Conservation (phyloP, 53 echinoderm and acorn worm species). For the Henricia sp. region DNA sequence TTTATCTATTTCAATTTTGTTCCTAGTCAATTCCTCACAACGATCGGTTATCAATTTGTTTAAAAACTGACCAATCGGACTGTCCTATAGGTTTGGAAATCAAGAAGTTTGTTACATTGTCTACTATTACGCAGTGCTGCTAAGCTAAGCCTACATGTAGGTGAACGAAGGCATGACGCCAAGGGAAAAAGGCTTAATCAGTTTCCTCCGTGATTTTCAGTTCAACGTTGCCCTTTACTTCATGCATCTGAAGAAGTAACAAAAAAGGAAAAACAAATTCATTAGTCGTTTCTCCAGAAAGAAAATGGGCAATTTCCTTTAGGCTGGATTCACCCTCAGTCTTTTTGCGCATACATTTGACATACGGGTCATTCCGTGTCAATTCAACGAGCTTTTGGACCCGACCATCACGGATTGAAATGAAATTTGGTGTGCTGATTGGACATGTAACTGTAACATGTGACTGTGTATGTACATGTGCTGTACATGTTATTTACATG, state of each 20-base stretch:
- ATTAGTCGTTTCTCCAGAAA: background rate
- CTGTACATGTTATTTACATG: no score
- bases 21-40: no score
- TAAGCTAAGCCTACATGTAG: slow-evolving; percentile 7
- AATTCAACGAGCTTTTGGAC: no score
- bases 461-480: no score
- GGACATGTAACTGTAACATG: no score
- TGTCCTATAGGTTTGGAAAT: background rate
- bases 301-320: background rate
- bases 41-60: background rate
- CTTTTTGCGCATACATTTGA: no score
- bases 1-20: no score
- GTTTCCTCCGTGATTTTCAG: slow-evolving; percentile 57
- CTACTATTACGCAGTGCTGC: slow-evolving; percentile 21
- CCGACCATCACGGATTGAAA: no score
- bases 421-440: no score
- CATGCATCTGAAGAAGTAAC: slow-evolving; percentile 47
- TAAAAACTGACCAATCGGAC: background rate
- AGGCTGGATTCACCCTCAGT: no score
- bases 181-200: slow-evolving; percentile 17
- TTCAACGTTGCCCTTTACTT: slow-evolving; percentile 45
- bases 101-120: slow-evolving; percentile 11
- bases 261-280: background rate
- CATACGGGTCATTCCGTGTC: no score
- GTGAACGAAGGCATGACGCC: background rate